phyloP scores from a whole-genome alignment of 1,140 invertebrate genomes.

The Venturia canescens region DNA sequence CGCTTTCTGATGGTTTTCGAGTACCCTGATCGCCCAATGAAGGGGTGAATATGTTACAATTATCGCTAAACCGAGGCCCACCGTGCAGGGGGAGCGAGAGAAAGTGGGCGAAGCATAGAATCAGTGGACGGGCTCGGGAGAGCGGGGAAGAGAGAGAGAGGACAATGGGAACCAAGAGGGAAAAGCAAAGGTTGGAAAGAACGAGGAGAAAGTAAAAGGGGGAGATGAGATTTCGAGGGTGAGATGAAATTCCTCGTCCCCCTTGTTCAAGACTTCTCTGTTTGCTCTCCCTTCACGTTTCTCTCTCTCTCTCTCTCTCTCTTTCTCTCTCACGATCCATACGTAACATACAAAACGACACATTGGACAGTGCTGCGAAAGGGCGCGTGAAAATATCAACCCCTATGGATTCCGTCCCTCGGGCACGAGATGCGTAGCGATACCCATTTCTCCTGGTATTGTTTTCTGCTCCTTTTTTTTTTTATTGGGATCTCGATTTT shows the following conservation, averaged over 20 bases:
- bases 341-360: slow-evolving; percentile 52
- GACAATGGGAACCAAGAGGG: too few relatives aligned
- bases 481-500: slow-evolving; percentile 10
- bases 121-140: slow-evolving; percentile 49
- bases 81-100: slow-evolving; percentile 50
- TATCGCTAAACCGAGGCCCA: slow-evolving; percentile 71
- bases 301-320: slow-evolving; percentile 45
- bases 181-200: not conserved
- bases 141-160: not conserved
- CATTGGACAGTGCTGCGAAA: slow-evolving; percentile 67
- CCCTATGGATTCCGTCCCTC: slow-evolving; percentile 10
- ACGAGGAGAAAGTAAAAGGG: not conserved
- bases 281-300: not conserved
- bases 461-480: slow-evolving; percentile 2
- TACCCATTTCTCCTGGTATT: not conserved
- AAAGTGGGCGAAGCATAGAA: slow-evolving; percentile 20
- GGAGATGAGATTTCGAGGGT: slow-evolving; percentile 28
- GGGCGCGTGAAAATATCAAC: slow-evolving; percentile 21
- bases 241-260: slow-evolving; percentile 37
- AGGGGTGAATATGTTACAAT: slow-evolving; percentile 75
- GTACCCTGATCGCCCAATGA: slow-evolving; percentile 50
- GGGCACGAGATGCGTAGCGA: slow-evolving; percentile 1
- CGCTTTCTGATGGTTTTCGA: slow-evolving; percentile 55
- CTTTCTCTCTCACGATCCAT: not conserved
- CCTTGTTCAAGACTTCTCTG: slow-evolving; percentile 33